These are phyloP conservation scores for Alethe castanea DNA, from an alignment of 2,113 vertebrate species.

Conservation along the genomic window DNA sequence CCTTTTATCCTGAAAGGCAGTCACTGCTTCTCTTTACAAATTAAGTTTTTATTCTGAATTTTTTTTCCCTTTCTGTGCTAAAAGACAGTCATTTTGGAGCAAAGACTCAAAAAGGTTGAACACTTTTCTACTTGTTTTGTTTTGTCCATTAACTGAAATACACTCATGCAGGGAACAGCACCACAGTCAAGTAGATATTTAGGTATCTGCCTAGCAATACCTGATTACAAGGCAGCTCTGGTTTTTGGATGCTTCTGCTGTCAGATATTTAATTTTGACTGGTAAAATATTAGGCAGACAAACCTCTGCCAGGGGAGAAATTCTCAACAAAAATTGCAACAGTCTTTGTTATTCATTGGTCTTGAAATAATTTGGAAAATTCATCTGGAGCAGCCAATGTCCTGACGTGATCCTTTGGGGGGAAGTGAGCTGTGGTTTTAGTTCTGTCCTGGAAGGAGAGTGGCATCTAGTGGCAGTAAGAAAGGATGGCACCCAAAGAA, in stretches of 20 bases:
- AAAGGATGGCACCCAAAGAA: not conserved
- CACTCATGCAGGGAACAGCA: not conserved
- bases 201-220: not conserved
- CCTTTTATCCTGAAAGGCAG: not conserved
- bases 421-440: not conserved
- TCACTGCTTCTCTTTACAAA: not conserved
- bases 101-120: not conserved
- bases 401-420: not conserved
- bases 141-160: not conserved
- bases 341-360: not conserved
- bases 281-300: not conserved
- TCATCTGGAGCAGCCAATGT: not conserved
- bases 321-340: not conserved
- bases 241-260: not conserved
- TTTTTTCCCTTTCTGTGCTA: not conserved
- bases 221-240: not conserved
- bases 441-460: not conserved
- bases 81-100: not conserved
- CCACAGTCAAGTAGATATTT: not conserved
- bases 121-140: not conserved
- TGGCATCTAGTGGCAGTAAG: slow-evolving; percentile 59
- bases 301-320: not conserved
- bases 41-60: not conserved
- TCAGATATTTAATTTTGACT: not conserved
- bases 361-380: not conserved